phyloP scores from a whole-genome alignment of 2,797 vertebrate genomes.

The Gallinago stenura region DNA sequence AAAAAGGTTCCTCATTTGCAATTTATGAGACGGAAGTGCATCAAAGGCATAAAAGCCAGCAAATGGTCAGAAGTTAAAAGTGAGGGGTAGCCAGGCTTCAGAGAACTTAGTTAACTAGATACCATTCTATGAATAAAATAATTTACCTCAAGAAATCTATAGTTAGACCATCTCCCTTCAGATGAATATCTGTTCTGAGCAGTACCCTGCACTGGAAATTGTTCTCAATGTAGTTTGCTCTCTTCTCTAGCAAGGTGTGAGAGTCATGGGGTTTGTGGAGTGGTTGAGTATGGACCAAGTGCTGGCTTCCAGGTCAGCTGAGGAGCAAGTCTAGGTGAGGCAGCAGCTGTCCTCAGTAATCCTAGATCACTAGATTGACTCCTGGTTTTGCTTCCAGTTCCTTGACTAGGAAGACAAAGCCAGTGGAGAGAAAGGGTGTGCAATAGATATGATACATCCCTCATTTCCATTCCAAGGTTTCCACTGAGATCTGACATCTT shows the following conservation, averaged over 20 bases:
- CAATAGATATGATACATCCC: neutral
- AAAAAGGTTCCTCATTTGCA: slow-evolving; percentile 47
- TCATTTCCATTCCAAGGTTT: neutral
- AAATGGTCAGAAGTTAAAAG: slow-evolving; percentile 50
- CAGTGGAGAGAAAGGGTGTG: neutral
- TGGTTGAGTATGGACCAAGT: neutral
- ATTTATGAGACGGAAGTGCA: slow-evolving; percentile 46
- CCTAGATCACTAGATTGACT: neutral
- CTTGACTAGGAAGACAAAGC: neutral
- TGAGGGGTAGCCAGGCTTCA: slow-evolving; percentile 3
- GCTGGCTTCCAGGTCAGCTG: neutral
- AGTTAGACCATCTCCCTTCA: neutral
- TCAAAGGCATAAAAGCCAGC: slow-evolving; percentile 55
- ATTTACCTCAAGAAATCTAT: neutral
- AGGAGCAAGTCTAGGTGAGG: neutral
- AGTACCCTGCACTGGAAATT: neutral
- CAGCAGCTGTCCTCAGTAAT: neutral
- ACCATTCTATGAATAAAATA: slow-evolving; percentile 32
- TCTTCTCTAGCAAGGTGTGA: neutral
- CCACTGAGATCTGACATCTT: neutral
- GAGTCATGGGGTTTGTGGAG: neutral
- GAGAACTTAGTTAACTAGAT: slow-evolving; percentile 34
- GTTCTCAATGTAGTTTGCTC: neutral
- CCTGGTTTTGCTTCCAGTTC: neutral
- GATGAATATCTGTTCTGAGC: neutral